These are phyloP conservation scores for Atherinomorus stipes DNA, from an alignment of 2,113 vertebrate species.

Conservation along the genomic window DNA sequence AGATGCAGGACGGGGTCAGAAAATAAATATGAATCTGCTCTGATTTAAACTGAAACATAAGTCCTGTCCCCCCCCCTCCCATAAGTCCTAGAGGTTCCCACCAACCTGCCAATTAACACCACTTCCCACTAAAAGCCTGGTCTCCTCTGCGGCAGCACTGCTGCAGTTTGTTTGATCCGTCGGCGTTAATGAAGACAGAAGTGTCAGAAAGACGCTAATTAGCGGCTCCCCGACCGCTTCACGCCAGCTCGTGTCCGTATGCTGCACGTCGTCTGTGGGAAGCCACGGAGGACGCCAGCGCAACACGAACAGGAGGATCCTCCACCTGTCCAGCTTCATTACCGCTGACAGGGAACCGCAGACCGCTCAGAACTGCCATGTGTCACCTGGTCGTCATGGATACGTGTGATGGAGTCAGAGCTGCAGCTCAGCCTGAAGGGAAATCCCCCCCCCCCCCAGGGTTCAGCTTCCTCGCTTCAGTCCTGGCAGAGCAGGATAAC, in stretches of 20 bases:
- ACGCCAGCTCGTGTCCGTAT: neutral
- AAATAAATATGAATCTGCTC: too few species aligned
- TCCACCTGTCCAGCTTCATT: too few species aligned
- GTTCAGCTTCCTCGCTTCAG: neutral
- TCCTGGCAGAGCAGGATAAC: neutral
- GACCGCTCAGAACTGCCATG: accelerated
- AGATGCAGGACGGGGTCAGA: too few species aligned
- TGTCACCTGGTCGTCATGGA: neutral
- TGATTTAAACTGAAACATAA: too few species aligned
- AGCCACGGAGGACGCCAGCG: neutral
- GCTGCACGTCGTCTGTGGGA: neutral
- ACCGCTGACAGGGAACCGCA: too few species aligned
- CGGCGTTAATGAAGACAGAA: conserved; percentile 40
- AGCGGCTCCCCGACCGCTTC: neutral
- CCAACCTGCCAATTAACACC: conserved; percentile 32
- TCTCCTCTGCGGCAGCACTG: neutral
- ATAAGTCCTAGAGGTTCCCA: conserved; percentile 2
- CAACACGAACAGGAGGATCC: too few species aligned
- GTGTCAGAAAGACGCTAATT: conserved; percentile 31
- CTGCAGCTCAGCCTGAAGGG: conserved; percentile 3
- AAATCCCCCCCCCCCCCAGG: too few species aligned
- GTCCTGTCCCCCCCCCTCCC: too few species aligned
- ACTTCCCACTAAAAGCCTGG: neutral
- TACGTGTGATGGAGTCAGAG: neutral
- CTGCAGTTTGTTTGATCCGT: neutral